A percentile compares a stretch with the other conserved stretches of the same genome.
Evolutionary conservation across 2,797 vertebrate species (phyloP).

Genomic region (Vultur gryphus): DNA sequence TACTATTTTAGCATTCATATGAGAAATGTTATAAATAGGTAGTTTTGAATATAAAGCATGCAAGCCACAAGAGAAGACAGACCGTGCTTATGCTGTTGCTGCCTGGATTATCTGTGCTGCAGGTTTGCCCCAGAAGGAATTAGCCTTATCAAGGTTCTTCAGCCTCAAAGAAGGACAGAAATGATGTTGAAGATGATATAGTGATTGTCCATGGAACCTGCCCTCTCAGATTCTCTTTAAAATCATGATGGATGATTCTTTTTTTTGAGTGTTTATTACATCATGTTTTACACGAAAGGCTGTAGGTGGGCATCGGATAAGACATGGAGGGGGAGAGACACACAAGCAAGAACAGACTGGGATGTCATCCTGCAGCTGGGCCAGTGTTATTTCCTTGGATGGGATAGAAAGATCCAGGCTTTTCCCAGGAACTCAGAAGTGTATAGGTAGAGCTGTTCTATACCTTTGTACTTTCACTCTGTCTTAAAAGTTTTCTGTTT

Average conservation of each 20-base stretch:
- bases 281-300: neutral
- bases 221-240: neutral
- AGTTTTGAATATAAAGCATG: slow-evolving; percentile 20
- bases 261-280: neutral
- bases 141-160: neutral
- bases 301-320: neutral
- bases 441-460: neutral
- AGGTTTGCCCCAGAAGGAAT: neutral
- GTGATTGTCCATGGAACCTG: neutral
- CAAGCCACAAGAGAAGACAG: slow-evolving; percentile 1
- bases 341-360: neutral
- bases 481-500: neutral
- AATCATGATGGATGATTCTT: neutral
- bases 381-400: neutral
- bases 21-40: slow-evolving; percentile 27
- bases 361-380: neutral
- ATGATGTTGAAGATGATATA: neutral
- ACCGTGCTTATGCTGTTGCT: neutral
- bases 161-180: neutral
- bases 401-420: neutral
- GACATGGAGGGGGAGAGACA: neutral
- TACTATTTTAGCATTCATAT: slow-evolving; percentile 21
- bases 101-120: neutral
- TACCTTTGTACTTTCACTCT: neutral
- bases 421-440: neutral